Evolutionary conservation across 2,797 vertebrate genomes (phyloP).

Genomic region (Brachyalestes nurse): DNA sequence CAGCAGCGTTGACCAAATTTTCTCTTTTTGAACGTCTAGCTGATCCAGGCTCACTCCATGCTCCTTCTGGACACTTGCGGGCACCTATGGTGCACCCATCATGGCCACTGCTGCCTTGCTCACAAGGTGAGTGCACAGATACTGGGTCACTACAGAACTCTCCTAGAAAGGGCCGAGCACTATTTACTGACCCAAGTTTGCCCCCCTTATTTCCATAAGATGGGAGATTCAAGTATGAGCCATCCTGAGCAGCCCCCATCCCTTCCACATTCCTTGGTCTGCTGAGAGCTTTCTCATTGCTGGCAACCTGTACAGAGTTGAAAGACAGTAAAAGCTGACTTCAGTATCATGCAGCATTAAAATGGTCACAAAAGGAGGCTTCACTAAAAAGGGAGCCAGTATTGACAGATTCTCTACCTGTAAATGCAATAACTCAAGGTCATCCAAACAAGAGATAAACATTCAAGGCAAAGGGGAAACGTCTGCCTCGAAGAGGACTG

Average conservation of each 20-base stretch:
- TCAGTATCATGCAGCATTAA: conserved; percentile 45
- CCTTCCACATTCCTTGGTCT: conserved; percentile 56
- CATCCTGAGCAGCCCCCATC: conserved; percentile 71
- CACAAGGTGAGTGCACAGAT: conserved; percentile 31
- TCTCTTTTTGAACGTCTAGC: not conserved
- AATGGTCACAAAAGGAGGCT: conserved; percentile 23
- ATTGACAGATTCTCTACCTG: conserved; percentile 61
- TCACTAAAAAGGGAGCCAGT: conserved; percentile 35
- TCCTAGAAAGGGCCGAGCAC: conserved; percentile 21
- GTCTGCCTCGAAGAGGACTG: conserved; percentile 63
- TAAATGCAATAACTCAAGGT: conserved; percentile 68
- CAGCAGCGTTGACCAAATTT: conserved; percentile 4
- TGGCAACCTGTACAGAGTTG: conserved; percentile 65
- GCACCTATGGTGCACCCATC: conserved; percentile 18
- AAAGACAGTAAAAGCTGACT: conserved; percentile 27
- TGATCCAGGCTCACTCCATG: conserved; percentile 13
- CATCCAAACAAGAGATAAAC: conserved; percentile 71
- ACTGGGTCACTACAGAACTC: conserved; percentile 34
- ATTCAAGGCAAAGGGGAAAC: conserved; percentile 64
- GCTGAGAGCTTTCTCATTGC: conserved; percentile 62
- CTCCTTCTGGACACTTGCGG: conserved; percentile 41
- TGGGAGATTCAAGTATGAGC: conserved; percentile 78
- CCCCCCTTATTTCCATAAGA: conserved; percentile 44
- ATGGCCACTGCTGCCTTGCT: conserved; percentile 1
- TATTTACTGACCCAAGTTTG: conserved; percentile 41